Base-by-base conservation (phyloP, 2,888 invertebrate species). In the Megalurothrips usitatus region DNA sequence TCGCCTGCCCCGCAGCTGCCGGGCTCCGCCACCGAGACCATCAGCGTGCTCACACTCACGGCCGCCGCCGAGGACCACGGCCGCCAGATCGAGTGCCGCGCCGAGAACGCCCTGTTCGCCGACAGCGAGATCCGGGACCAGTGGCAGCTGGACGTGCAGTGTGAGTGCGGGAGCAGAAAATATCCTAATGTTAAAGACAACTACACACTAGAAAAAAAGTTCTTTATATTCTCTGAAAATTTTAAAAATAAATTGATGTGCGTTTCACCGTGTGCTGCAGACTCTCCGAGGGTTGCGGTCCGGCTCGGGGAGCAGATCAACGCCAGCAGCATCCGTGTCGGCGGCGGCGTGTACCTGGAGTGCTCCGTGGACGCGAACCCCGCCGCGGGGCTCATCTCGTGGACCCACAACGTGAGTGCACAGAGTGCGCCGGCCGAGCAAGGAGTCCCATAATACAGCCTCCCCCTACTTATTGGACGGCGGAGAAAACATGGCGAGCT, bases 51-150 rank as follows among this genome's bases (percentile, higher is more conserved):
- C 84, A 93, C 92, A 82, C 92, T 95, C 86, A 90, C 91, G 81
- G 95, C 95, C 79, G 92, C 92, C 85, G 92, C 94, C 78, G 94
- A 94, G 85, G 95, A 96, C 87, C 92, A 94, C 84, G 94, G 94
- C 82, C 92, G 92, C 87, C 90, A 90, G 86, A 89, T 96, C 84
- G 91, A 92, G 80, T 96, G 96, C 87, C 91, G 93, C 81, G 94
- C 93, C 14, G 94, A 94, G 84, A 94, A 95, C 86, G 90, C 92
- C 81, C 90, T 91, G 85, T 92, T 96, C 85, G 91, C 92, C 3
- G 92, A 93, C 85, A 92, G 94, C 78, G 91, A 92, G 68, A 90
- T 94, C 84, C 94, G 95, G 87, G 94, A 94, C 85, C 91, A 91
- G 82, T 94, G 94, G 94, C 92, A 92, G 86, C 90, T 96, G 85